Base-by-base conservation (phyloP, 2,797 vertebrate species). In the Apodemus agrarius region DNA sequence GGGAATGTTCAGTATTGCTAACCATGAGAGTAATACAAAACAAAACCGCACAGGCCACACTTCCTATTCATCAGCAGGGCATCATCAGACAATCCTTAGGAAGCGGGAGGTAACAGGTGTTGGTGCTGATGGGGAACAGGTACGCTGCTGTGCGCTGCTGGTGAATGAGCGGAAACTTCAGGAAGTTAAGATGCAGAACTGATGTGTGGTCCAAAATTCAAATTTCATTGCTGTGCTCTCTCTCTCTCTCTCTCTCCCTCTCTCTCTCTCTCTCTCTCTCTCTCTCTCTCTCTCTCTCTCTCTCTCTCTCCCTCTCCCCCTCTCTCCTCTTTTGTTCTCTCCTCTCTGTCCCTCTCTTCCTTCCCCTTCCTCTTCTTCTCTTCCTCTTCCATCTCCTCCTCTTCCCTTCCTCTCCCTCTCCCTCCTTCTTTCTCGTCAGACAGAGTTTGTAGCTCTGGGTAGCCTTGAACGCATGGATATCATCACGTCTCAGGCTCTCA, bases 311-410 rank as follows among this genome's bases (percentile, higher is more conserved):
- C n/a, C 1, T 6, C 34, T 29, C 2, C 21, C 46, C 17, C 31
- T 37, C 0, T 79, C 43, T n/a, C n/a, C n/a, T n/a, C n/a, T n/a
- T n/a, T n/a, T n/a, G n/a, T n/a, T n/a, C n/a, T n/a, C n/a, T n/a
- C n/a, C n/a, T n/a, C 76, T 2, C 31, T 1, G 11, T 54, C 4
- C 1, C 5, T 2, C 14, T 4, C 12, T 1, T 26, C 13, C 24
- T 14, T 52, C 13, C 3, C 46, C 1, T 0, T 49, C 26, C 49
- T 24, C 2, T 7, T 22, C 6, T 17, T 43, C 37, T 11, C 40
- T 9, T 72, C 1, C 37, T 43, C 34, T 34, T 69, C 67, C 34
- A n/a, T 69, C 16, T 69, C 34, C 22, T 82, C 11, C 31, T 40
- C 3, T 26, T 57, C 26, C 9, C 31, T 34, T 81, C 52, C 10